Conservation (phyloP, 2,113 vertebrate species). For the Menura novaehollandiae region DNA sequence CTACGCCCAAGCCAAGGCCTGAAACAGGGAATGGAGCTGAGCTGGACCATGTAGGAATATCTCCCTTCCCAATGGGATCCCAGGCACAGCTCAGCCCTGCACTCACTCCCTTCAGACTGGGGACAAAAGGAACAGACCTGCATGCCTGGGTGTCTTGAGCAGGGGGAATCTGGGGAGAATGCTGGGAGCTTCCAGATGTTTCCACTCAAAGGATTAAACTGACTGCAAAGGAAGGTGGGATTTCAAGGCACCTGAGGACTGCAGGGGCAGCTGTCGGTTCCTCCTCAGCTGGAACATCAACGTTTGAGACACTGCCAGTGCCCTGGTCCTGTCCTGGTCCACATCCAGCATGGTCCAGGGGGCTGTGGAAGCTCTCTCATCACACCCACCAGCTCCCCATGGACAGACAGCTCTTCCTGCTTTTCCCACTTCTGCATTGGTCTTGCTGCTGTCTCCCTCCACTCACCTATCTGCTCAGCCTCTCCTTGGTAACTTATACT, state of each 20-base stretch:
- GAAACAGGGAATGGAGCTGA: background rate
- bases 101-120: background rate
- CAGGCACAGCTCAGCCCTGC: background rate
- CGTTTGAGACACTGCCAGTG: background rate
- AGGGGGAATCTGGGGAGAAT: background rate
- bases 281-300: background rate
- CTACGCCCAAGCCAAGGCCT: background rate
- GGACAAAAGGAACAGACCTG: background rate
- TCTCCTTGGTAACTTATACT: background rate
- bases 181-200: background rate
- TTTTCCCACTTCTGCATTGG: background rate
- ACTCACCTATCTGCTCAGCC: background rate
- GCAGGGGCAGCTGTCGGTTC: background rate
- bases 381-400: background rate
- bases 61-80: accelerated
- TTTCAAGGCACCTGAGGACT: background rate
- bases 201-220: background rate
- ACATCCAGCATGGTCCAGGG: background rate
- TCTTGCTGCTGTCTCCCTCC: background rate
- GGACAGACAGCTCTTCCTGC: background rate
- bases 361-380: background rate
- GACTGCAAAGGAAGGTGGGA: background rate
- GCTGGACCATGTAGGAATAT: accelerated
- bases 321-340: background rate
- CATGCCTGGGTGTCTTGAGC: background rate